phyloP scores from a whole-genome alignment of 35 echinoderm and acorn worm genomes.

The Apostichopus californicus region DNA sequence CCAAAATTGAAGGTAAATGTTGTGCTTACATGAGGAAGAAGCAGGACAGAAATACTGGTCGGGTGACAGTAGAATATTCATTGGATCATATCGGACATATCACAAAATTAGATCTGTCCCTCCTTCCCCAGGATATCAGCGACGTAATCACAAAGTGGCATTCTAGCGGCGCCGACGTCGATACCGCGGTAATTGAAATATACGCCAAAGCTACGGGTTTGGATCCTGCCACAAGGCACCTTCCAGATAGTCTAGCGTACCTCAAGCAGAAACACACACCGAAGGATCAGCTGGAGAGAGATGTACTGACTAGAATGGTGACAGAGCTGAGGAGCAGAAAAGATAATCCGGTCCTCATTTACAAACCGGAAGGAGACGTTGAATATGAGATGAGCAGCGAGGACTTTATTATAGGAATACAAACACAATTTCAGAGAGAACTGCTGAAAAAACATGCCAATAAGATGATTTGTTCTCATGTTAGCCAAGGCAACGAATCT shows the following conservation, averaged over 20 bases:
- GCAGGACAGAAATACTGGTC: not conserved
- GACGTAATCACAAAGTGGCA: not conserved
- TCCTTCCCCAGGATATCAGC: not conserved
- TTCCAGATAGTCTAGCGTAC: not conserved
- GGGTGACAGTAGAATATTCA: constrained; percentile 11
- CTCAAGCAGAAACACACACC: not conserved
- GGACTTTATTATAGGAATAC: constrained; percentile 10
- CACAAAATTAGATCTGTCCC: constrained; percentile 8
- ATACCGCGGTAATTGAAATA: not conserved
- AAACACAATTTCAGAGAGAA: constrained; percentile 21
- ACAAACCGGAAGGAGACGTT: constrained; percentile 16
- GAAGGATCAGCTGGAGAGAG: not conserved
- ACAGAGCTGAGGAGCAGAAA: not conserved
- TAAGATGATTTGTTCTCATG: not conserved
- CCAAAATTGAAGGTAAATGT: constrained; percentile 7
- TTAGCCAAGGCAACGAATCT: not conserved
- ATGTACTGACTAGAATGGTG: not conserved
- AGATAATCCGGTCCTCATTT: constrained; percentile 10
- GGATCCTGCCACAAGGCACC: not conserved
- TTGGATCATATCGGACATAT: constrained; percentile 32
- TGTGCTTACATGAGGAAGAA: constrained; percentile 33
- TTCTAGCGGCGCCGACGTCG: not conserved
- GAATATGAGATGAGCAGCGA: constrained; percentile 27
- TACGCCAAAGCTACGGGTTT: not conserved
- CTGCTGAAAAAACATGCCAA: not conserved